Percentiles rank a stretch among this genome's conserved stretches.
Evolutionary conservation across 2,113 vertebrate species (phyloP).

Genomic region (Macrotis lagotis): DNA sequence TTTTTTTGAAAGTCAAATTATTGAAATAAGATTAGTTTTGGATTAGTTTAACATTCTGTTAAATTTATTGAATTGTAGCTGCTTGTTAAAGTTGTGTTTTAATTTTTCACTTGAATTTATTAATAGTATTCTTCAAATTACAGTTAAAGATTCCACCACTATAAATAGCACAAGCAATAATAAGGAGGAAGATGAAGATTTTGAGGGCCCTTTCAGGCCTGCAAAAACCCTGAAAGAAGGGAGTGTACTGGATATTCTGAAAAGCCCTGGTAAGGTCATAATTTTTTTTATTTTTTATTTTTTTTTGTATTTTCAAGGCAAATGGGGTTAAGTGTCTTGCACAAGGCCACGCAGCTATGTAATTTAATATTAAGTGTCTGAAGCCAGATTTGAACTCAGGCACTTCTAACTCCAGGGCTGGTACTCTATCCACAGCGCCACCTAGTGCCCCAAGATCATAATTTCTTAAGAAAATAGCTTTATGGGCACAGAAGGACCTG

Average conservation of each 20-base stretch:
- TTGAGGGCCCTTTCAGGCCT: conserved; percentile 89
- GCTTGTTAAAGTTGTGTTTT: not conserved
- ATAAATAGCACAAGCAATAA: conserved; percentile 81
- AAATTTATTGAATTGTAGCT: conserved; percentile 17
- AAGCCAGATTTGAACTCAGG: too few species aligned
- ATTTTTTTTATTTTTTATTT: too few species aligned
- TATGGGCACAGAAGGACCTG: too few species aligned
- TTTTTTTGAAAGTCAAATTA: conserved; percentile 31
- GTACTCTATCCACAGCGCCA: too few species aligned
- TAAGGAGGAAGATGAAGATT: conserved; percentile 85
- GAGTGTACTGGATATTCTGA: conserved; percentile 96
- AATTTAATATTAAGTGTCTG: too few species aligned
- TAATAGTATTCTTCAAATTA: conserved; percentile 52
- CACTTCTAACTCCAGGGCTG: too few species aligned
- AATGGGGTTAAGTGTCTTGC: too few species aligned
- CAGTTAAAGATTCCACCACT: conserved; percentile 75
- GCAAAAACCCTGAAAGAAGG: conserved; percentile 93
- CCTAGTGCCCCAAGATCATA: too few species aligned
- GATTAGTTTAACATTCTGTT: conserved; percentile 25
- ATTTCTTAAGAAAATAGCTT: too few species aligned
- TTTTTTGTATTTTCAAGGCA: too few species aligned
- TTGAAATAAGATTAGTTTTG: conserved; percentile 22
- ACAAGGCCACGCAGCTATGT: too few species aligned
- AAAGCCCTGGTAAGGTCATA: conserved; percentile 88
- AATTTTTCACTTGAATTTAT: conserved; percentile 29